These are phyloP conservation scores for Rhynchonycteris naso DNA, from an alignment of 2,797 vertebrate genomes.

Conservation along the genomic window DNA sequence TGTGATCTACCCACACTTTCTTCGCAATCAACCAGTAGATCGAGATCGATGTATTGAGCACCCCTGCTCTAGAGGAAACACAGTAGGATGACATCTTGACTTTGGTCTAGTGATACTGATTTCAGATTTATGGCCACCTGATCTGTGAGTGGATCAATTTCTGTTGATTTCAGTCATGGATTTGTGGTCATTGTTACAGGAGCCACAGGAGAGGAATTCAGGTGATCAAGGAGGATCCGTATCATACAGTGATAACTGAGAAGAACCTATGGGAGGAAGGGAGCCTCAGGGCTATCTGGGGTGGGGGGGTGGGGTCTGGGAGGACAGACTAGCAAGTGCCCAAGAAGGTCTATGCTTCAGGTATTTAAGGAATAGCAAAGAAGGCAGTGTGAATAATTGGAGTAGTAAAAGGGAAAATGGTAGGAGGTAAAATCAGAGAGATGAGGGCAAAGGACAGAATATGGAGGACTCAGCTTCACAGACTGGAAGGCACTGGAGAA, in stretches of 20 bases:
- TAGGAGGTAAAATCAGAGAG: neutral
- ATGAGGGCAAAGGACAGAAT: neutral
- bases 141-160: neutral
- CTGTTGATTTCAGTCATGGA: neutral
- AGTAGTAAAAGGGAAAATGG: neutral
- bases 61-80: too few relatives aligned
- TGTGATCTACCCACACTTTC: too few relatives aligned
- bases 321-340: neutral
- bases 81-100: neutral
- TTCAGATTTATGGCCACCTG: neutral
- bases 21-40: too few relatives aligned
- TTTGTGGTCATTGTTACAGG: neutral
- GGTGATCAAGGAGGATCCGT: neutral
- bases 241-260: neutral
- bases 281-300: neutral
- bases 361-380: neutral
- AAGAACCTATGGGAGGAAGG: neutral
- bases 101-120: neutral
- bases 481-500: neutral
- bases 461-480: neutral
- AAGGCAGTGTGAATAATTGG: neutral
- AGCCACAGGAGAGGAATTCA: neutral
- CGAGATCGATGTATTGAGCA: too few relatives aligned
- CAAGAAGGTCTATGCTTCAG: neutral
- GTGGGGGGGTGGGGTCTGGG: neutral